Base-by-base conservation (phyloP, 2,113 vertebrate species). In the Otolemur garnettii region DNA sequence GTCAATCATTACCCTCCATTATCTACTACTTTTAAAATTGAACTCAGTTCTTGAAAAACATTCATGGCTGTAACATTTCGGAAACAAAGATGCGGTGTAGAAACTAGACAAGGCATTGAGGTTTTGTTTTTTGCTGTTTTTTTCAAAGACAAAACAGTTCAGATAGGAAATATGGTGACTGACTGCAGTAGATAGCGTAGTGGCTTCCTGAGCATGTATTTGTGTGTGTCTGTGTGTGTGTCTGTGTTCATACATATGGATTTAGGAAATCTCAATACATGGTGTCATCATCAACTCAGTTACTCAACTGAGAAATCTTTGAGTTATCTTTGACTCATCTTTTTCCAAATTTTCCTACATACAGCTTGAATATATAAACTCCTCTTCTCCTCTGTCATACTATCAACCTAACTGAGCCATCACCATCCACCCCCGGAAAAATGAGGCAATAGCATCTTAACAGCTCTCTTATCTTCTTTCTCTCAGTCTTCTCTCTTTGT, bases 11-110 rank as follows among this genome's bases (percentile, higher is more conserved):
- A n/a, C 35, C 38, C 22, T 53, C 82, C 22, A 78, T 42, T 33
- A 83, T 88, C 69, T 83, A 83, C 83, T 83, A 50, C 15, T 96
- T 80, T 53, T 53, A 59, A 93, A 94, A 45, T 88, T 35, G 62
- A 91, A 33, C 45, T 57, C 30, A 30, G 55, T n/a, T 71, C 69
- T 82, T 57, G 42, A 45, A 94, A 85, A 83, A 26, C n/a, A 57
- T 82, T 83, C 71, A 45, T 15, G 78, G 28, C 10, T 53, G 59
- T 19, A 60, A 86, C 0, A 1, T 87, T 62, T 93, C 30, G 30
- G 30, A 62, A 91, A 90, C 14, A 79, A 81, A 90, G 21, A 9
- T 68, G 14, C 33, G 14, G 45, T 66, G 21, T 28, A 90, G 53
- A 77, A 86, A 77, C n/a, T 72, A 89, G 87, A 87, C 8, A 60